Conservation (phyloP, 2,888 invertebrate genomes). For the Ectemnius lituratus region DNA sequence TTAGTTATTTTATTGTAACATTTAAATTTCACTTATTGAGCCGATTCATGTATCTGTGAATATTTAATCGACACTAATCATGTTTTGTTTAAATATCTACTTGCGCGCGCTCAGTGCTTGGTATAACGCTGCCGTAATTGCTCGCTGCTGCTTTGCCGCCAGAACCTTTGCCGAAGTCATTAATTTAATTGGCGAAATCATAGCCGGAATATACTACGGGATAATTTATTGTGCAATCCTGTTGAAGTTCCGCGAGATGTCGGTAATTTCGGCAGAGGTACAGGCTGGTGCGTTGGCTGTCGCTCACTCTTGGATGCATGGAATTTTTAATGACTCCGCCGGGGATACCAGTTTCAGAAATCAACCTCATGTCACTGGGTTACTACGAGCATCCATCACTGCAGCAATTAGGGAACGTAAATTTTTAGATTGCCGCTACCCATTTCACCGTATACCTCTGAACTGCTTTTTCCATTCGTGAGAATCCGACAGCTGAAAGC, state of each 20-base stretch:
- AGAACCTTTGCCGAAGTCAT: constrained; percentile 12
- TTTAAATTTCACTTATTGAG: too few species aligned
- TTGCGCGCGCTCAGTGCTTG: not conserved
- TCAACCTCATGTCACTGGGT: constrained; percentile 60
- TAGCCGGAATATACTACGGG: constrained; percentile 13
- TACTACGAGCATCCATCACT: constrained; percentile 59
- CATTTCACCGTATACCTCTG: constrained; percentile 12
- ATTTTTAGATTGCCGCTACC: constrained; percentile 49
- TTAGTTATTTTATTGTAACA: too few species aligned
- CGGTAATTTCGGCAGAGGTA: constrained; percentile 45
- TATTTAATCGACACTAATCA: too few species aligned
- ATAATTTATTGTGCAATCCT: constrained; percentile 37
- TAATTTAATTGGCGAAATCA: constrained; percentile 49
- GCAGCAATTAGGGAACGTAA: constrained; percentile 57
- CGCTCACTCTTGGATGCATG: constrained; percentile 64
- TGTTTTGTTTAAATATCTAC: not conserved
- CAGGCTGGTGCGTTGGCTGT: constrained; percentile 32
- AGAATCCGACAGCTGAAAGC: constrained; percentile 49
- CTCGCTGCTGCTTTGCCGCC: not conserved
- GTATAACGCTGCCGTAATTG: not conserved
- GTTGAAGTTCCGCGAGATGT: constrained; percentile 26
- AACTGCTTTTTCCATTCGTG: constrained; percentile 31
- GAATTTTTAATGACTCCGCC: constrained; percentile 63
- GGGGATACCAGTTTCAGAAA: constrained; percentile 50
- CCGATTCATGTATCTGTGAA: too few species aligned